Evolutionary conservation across 2,113 vertebrate species (phyloP), one percentile per base, ranked within the genome.

Genomic region (Limanda limanda): DNA sequence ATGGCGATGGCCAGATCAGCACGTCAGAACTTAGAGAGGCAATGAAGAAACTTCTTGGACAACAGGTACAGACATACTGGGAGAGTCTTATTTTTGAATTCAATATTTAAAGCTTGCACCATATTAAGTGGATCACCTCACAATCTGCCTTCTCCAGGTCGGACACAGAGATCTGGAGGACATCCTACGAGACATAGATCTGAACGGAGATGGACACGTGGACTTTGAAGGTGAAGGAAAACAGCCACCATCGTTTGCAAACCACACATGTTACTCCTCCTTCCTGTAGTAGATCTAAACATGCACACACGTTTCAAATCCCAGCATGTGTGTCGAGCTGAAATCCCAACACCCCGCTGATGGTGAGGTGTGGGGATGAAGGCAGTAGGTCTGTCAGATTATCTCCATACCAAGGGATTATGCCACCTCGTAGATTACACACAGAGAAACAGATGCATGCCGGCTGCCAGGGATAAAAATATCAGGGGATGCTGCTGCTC

Each of bases 11-110:
- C 4, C 95, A 97, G 88, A 99, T 99, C 87, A 99, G 98, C 86
- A 98, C 96, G 59, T 95, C 95, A 17, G 98, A 99, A 86, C 93
- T 99, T 1, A 91, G 97, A 82, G 98, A 99, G 82, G 97, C 98
- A 58, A 98, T 99, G 98, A 98, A 97, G 86, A 99, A 98, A 86
- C 96, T 99, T 52, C 91, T 99, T 11, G 98, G 97, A 60, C 97
- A 99, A 74, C 97, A 98, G 90, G 97, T 99, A 88, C 63, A 24
- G 74, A 69, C 17, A 20, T 54, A 3, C 18, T n/a, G 51, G 18
- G 51, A n/a, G 51, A 5, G 54, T 52, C 51, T 20, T n/a, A n/a
- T 52, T 52, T 52, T 2, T 52, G 20, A 20, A 51, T 5, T 52
- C 51, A 59, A 0, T 14, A 24, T 56, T 24, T 56, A 7, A 56